phyloP scores from a whole-genome alignment of 2,888 invertebrate genomes.

The Ptychoptera albimana region DNA sequence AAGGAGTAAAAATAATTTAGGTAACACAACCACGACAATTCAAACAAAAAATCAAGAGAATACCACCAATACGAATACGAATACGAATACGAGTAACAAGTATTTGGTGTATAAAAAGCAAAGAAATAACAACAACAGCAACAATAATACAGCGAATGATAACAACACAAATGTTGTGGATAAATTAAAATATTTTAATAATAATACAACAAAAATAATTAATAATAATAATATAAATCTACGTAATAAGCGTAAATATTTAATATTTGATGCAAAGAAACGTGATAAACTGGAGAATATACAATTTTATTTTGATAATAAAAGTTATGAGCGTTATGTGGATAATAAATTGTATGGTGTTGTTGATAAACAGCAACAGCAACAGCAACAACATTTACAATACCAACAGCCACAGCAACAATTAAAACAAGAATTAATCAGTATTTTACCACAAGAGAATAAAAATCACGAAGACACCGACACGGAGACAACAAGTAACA shows the following conservation, averaged over 20 bases:
- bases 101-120: slow-evolving; percentile 11
- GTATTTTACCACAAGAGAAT: neutral
- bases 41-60: neutral
- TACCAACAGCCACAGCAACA: neutral
- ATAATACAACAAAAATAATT: neutral
- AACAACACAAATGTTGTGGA: neutral
- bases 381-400: slow-evolving; percentile 3
- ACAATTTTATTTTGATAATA: slow-evolving; percentile 11
- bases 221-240: no score
- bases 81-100: slow-evolving; percentile 6
- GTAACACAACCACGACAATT: neutral
- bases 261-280: slow-evolving; percentile 6
- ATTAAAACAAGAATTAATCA: neutral
- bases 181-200: neutral
- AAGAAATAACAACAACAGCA: no score
- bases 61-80: neutral
- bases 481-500: slow-evolving; percentile 1
- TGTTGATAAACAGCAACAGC: slow-evolving; percentile 7
- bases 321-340: slow-evolving; percentile 11
- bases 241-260: slow-evolving; percentile 3
- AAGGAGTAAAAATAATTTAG: neutral
- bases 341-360: slow-evolving; percentile 11
- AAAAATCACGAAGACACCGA: neutral
- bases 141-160: no score
- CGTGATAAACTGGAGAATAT: slow-evolving; percentile 9